phyloP scores from a whole-genome alignment of 1,140 invertebrate genomes.

The Pseudomyrmex gracilis region DNA sequence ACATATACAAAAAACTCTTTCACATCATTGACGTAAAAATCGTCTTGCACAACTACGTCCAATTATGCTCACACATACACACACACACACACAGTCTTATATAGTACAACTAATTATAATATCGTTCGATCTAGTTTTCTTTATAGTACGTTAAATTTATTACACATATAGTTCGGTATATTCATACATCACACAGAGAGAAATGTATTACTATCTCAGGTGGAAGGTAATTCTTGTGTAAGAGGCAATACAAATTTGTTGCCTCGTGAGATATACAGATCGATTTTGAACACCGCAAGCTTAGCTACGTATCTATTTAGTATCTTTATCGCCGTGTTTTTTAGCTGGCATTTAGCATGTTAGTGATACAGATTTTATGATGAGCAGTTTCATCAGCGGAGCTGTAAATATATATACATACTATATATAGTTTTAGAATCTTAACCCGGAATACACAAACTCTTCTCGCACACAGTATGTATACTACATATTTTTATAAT shows the following conservation, averaged over 20 bases:
- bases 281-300: constrained; percentile 51
- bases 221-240: constrained; percentile 44
- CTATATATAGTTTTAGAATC: constrained; percentile 9
- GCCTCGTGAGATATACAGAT: constrained; percentile 48
- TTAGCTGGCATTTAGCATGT: constrained; percentile 53
- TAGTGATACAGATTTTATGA: constrained; percentile 31
- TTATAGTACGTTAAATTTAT: constrained; percentile 17
- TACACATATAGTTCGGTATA: constrained; percentile 39
- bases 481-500: constrained; percentile 24
- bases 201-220: constrained; percentile 47
- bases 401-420: constrained; percentile 42
- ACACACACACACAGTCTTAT: constrained; percentile 45
- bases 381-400: constrained; percentile 29
- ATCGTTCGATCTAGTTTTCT: constrained; percentile 1
- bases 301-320: constrained; percentile 55
- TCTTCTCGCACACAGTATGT: constrained; percentile 22
- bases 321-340: constrained; percentile 41
- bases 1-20: background rate
- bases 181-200: constrained; percentile 22
- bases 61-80: constrained; percentile 43
- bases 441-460: background rate
- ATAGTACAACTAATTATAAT: constrained; percentile 33
- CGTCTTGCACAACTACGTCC: constrained; percentile 25
- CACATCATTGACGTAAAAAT: background rate
- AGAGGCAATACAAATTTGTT: constrained; percentile 6